Evolutionary conservation across 2,797 vertebrate species (phyloP), one percentile per base, ranked within the genome.

Genomic region (Pitangus sulphuratus): DNA sequence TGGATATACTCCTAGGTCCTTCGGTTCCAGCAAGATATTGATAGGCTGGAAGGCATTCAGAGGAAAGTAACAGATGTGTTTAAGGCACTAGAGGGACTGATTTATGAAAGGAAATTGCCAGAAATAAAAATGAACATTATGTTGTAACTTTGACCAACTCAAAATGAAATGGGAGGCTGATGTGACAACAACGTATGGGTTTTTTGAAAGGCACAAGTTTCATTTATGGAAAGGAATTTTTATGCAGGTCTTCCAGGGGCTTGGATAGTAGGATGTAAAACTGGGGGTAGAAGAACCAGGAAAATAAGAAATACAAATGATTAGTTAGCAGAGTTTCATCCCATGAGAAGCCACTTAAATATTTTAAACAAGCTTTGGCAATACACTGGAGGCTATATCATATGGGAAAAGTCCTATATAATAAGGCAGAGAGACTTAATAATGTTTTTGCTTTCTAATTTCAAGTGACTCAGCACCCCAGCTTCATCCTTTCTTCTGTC

Each of bases 41-140:
- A 92, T 75, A 92, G 64, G 47, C 64, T 93, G 78, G 48, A 95
- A 90, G 68, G 81, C 39, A 58, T 84, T 95, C 77, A 91, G 48
- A 93, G 54, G 42, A 79, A 82, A 88, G 53, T 60, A 91, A 62
- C 44, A 76, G 40, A 87, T 72, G n/a, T 76, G 56, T 91, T 93
- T 90, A 90, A 93, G 61, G 65, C 19, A 58, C 74, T 87, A 65
- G 79, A 50, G 71, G 61, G 74, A 79, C 51, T 84, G 21, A 93
- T 92, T 96, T 93, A 76, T 62, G 31, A 72, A 54, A 70, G 72
- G 40, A 93, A 83, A 96, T 95, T 79, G 57, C 66, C 87, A 95
- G 68, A 94, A 81, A 57, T 87, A 88, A 89, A 91, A 82, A 64
- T 62, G 37, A 91, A 82, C 76, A 15, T 85, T 94, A 58, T 72